Conservation (phyloP, 2,797 vertebrate species). For the Crocidura indochinensis region DNA sequence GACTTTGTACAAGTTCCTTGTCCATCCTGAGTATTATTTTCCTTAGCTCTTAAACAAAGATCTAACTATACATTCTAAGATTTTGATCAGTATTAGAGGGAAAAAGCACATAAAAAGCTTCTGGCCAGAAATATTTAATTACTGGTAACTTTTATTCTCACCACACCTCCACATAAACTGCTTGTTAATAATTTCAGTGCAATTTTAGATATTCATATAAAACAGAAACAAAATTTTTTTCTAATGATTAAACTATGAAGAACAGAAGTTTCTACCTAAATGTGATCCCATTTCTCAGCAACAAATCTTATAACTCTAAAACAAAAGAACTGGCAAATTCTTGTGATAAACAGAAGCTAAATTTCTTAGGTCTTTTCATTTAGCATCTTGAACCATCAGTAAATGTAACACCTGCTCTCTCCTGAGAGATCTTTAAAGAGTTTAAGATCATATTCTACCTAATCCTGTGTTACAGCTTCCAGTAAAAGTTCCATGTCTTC, state of each 20-base stretch:
- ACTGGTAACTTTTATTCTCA: not conserved
- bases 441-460: constrained; percentile 46
- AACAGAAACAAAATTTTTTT: constrained; percentile 34
- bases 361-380: constrained; percentile 28
- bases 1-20: constrained; percentile 22
- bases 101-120: not conserved
- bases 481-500: constrained; percentile 60
- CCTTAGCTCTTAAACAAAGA: not conserved
- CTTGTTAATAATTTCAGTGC: no score
- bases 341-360: constrained; percentile 32
- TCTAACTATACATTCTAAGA: not conserved
- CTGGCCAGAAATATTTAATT: not conserved
- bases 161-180: not conserved
- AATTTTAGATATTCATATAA: not conserved
- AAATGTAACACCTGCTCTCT: constrained; percentile 39
- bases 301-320: not conserved
- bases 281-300: not conserved
- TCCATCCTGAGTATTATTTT: not conserved
- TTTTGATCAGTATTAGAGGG: not conserved
- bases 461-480: constrained; percentile 49
- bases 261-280: constrained; percentile 36
- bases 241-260: not conserved
- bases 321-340: not conserved
- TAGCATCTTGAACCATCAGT: constrained; percentile 38
- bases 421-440: constrained; percentile 49